Evolutionary conservation across 2,888 invertebrate genomes (phyloP).

Genomic region (Mythimna loreyi): DNA sequence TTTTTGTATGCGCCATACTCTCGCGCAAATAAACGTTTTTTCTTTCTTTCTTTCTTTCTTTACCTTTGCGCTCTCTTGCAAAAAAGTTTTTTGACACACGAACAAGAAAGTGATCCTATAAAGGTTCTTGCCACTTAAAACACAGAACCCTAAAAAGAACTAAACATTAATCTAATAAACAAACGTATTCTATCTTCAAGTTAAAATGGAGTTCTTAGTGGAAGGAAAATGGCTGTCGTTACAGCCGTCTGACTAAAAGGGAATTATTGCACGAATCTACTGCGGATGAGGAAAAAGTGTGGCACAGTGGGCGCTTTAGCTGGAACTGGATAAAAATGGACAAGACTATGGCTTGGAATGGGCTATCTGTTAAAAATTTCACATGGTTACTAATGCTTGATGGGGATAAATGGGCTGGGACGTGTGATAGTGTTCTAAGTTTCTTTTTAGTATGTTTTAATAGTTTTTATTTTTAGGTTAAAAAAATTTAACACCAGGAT

Average conservation of each 20-base stretch:
- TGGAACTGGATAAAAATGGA: conserved; percentile 39
- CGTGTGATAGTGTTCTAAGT: no score
- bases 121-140: no score
- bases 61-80: no score
- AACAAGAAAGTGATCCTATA: no score
- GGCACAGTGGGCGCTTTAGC: conserved; percentile 21
- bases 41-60: no score
- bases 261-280: conserved; percentile 58
- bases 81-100: no score
- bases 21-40: no score
- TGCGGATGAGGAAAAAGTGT: conserved; percentile 56
- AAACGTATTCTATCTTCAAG: conserved; percentile 38
- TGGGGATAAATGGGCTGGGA: no score
- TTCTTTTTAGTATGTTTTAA: no score
- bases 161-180: conserved; percentile 43
- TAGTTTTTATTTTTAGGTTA: no score
- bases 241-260: conserved; percentile 58
- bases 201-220: conserved; percentile 45
- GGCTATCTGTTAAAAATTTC: conserved; percentile 7
- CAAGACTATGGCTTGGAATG: conserved; percentile 30
- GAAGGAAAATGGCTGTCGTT: conserved; percentile 55
- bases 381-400: neutral
- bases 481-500: no score
- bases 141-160: conserved; percentile 14
- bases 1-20: no score